Evolutionary conservation across 2,797 vertebrate genomes (phyloP).

Genomic region (Gila robusta): DNA sequence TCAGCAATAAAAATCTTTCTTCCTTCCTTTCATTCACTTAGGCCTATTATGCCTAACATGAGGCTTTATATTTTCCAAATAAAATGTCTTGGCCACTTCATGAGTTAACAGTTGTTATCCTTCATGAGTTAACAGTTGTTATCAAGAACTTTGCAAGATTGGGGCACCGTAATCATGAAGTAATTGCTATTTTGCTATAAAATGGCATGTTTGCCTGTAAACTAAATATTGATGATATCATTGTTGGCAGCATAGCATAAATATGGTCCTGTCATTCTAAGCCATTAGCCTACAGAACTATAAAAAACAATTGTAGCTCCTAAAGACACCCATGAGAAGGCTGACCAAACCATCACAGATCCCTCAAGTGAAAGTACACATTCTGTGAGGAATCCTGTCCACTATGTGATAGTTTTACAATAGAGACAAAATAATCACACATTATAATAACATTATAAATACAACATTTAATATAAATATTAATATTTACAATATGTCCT

Average conservation of each 20-base stretch:
- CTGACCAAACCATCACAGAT: background rate
- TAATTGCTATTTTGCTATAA: background rate
- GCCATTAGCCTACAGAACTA: background rate
- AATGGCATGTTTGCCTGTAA: background rate
- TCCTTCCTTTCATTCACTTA: background rate
- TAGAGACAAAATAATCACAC: background rate
- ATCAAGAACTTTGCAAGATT: background rate
- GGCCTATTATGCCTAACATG: background rate
- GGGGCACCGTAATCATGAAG: background rate
- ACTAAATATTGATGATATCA: constrained; percentile 4
- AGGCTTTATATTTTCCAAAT: background rate
- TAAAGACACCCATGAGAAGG: background rate
- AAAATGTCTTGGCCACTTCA: background rate
- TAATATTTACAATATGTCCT: background rate
- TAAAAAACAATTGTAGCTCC: background rate
- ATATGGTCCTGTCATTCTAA: background rate
- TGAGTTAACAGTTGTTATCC: background rate
- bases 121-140: background rate
- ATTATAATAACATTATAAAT: too few relatives aligned
- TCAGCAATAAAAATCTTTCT: background rate
- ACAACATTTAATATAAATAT: background rate
- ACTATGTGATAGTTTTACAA: background rate
- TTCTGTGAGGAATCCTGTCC: background rate
- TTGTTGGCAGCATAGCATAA: background rate
- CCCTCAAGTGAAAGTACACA: background rate